A percentile compares a stretch with the other conserved stretches of the same genome.
Conservation (phyloP, 2,113 vertebrate species). For the Puffinus mauretanicus region DNA sequence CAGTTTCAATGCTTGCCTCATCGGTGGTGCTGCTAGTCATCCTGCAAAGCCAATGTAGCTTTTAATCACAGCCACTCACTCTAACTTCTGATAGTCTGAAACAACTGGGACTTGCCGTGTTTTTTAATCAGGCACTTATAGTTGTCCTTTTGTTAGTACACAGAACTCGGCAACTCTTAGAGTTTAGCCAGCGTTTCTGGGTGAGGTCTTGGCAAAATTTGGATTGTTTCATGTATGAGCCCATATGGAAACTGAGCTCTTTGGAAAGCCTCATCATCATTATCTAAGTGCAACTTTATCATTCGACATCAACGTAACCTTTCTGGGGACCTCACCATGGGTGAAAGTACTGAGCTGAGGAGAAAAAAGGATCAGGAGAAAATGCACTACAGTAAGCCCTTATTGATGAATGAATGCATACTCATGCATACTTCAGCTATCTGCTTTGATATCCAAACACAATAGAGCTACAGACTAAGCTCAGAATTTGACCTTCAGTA, state of each 20-base stretch:
- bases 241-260: not conserved
- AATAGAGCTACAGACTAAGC: not conserved
- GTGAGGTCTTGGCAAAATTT: not conserved
- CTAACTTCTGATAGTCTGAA: not conserved
- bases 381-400: not conserved
- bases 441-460: constrained; percentile 39
- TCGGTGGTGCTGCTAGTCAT: not conserved
- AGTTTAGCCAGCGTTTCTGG: not conserved
- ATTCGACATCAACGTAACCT: not conserved
- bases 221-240: not conserved
- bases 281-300: not conserved
- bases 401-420: constrained; percentile 3
- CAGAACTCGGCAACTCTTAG: not conserved
- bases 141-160: not conserved
- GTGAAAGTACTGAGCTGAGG: not conserved
- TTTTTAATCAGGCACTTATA: not conserved
- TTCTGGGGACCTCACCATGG: not conserved
- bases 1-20: not conserved
- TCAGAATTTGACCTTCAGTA: constrained; percentile 42
- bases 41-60: not conserved
- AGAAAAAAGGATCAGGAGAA: not conserved
- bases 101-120: not conserved
- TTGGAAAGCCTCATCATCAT: not conserved
- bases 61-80: not conserved
- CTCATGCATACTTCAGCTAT: constrained; percentile 34